phyloP scores from a whole-genome alignment of 2,888 invertebrate species.

The Lepetodrilus schrolli region DNA sequence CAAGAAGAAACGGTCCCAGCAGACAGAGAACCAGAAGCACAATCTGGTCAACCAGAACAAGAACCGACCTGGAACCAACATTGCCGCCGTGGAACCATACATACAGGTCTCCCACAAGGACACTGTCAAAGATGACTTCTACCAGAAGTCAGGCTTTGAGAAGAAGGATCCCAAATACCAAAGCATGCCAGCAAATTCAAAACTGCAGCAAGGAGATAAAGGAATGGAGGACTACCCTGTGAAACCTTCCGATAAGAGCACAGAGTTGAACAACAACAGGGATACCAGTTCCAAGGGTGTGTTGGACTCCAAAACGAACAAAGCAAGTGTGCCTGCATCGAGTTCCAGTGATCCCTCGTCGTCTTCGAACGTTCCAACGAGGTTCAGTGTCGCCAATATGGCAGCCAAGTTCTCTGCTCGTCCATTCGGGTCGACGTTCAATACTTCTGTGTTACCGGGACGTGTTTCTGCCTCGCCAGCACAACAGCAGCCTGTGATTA shows the following conservation, averaged over 20 bases:
- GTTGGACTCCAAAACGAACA: neutral
- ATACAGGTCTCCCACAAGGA: conserved; percentile 65
- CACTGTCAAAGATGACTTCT: conserved; percentile 43
- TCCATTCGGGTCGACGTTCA: conserved; percentile 68
- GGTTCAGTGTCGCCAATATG: neutral
- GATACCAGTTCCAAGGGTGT: neutral
- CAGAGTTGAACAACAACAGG: conserved; percentile 34
- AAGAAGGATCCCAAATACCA: conserved; percentile 94
- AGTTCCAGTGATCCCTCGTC: neutral
- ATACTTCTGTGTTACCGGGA: conserved; percentile 52
- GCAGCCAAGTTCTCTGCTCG: conserved; percentile 51
- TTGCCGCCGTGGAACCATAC: conserved; percentile 76
- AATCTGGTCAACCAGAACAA: conserved; percentile 28
- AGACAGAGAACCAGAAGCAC: conserved; percentile 67
- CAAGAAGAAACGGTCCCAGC: conserved; percentile 88
- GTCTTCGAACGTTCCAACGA: neutral
- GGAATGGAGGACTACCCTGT: neutral
- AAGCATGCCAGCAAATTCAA: conserved; percentile 91
- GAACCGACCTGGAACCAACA: conserved; percentile 53
- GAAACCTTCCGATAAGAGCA: neutral
- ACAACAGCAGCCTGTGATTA: conserved; percentile 50
- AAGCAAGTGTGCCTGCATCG: conserved; percentile 2
- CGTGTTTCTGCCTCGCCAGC: conserved; percentile 4
- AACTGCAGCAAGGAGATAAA: conserved; percentile 77
- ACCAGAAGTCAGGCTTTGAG: conserved; percentile 79